Base-by-base conservation (phyloP, 2,113 vertebrate species). In the Peromyscus maniculatus region DNA sequence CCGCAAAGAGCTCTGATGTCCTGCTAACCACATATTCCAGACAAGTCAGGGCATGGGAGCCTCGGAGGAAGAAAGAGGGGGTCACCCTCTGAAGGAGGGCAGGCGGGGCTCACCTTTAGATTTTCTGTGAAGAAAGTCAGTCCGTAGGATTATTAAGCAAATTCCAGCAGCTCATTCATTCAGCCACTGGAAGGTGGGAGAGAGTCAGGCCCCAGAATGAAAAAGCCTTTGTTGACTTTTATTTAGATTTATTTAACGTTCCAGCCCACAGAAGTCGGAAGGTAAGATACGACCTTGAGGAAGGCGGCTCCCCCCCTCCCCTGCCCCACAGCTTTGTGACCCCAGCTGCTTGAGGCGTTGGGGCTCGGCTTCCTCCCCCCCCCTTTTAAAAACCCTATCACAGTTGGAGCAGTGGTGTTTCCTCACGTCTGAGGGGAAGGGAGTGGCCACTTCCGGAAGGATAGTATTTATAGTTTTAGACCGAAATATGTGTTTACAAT, bases 401-500 rank as follows among this genome's bases (percentile, higher is more conserved):
- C 82, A 36, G 46, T 91, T 74, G 62, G 87, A 94, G 88, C 89
- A 74, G 91, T 94, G 92, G 93, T 96, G 95, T 97, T 98, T 97
- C 97, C 97, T 97, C 97, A 96, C 39, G 69, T 93, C 97, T 96
- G 84, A 97, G 92, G 83, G 98, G 97, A 98, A 98, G 97, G 98
- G 97, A 96, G 98, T 3, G 97, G 96, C 71, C 79, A 97, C 95
- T 98, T 98, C 97, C 96, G 97, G 96, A 95, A 98, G 96, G 96
- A 96, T 96, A 96, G 96, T 67, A 83, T 96, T 97, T 95, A 59
- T 97, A 98, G 96, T 97, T 97, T 97, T 97, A 97, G 97, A 96
- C 67, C 87, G 78, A 97, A 91, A 91, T 59, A 55, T 8, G 43
- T 74, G 78, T 89, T 94, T 88, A 90, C 67, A 87, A 97, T 96